These are phyloP conservation scores for Nomada flava DNA, from an alignment of 2,888 invertebrate species.

Conservation along the genomic window DNA sequence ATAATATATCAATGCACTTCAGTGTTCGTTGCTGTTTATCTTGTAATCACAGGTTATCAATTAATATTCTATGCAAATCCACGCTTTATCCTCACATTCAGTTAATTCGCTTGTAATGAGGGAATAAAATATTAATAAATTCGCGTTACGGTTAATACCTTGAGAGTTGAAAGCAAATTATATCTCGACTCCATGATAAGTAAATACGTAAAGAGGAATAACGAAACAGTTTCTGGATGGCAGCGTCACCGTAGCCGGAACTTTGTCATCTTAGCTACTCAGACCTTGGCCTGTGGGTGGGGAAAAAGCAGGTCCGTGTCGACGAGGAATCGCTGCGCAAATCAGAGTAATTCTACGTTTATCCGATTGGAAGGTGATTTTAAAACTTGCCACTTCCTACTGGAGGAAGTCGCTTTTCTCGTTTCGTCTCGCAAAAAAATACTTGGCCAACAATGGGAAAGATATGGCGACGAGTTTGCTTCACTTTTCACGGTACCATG, in stretches of 20 bases:
- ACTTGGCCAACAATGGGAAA: slow-evolving; percentile 50
- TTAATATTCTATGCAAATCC: neutral
- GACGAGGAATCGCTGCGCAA: slow-evolving; percentile 65
- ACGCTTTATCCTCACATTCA: neutral
- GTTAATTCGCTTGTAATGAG: slow-evolving; percentile 10
- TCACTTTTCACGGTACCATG: neutral
- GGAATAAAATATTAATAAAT: neutral
- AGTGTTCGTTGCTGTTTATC: neutral
- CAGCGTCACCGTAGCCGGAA: slow-evolving; percentile 63
- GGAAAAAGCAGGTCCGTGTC: slow-evolving; percentile 64
- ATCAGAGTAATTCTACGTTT: slow-evolving; percentile 72
- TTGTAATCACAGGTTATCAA: neutral
- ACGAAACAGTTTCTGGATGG: slow-evolving; percentile 57
- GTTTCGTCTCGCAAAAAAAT: slow-evolving; percentile 51
- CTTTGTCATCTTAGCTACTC: slow-evolving; percentile 70
- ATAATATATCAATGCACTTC: no score
- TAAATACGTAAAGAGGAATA: slow-evolving; percentile 48
- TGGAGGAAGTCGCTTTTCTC: slow-evolving; percentile 50
- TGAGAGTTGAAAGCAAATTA: slow-evolving; percentile 12
- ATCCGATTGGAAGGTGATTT: slow-evolving; percentile 71
- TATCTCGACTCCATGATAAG: slow-evolving; percentile 30
- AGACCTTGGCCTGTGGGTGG: slow-evolving; percentile 54
- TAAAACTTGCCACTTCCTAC: slow-evolving; percentile 72
- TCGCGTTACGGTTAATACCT: neutral
- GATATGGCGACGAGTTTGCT: slow-evolving; percentile 26